These are phyloP conservation scores for Urocolius indicus DNA, from an alignment of 2,113 vertebrate genomes.

Conservation along the genomic window DNA sequence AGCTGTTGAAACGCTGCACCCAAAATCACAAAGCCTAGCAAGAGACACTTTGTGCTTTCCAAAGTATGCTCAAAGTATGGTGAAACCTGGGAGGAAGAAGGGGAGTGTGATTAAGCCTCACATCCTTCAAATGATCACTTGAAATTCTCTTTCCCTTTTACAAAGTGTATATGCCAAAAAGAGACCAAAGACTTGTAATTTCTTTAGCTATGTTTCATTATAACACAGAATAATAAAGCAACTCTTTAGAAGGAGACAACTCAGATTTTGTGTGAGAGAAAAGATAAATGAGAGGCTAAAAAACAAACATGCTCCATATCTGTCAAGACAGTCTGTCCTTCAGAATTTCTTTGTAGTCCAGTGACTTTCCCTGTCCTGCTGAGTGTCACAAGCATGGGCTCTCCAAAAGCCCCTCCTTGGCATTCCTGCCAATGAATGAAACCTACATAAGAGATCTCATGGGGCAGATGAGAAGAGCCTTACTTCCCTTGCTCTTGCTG, in stretches of 20 bases:
- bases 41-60: neutral
- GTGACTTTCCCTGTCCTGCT: neutral
- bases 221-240: neutral
- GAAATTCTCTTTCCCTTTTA: neutral
- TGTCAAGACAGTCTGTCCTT: neutral
- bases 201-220: neutral
- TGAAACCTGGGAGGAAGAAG: neutral
- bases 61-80: neutral
- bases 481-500: neutral
- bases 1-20: neutral
- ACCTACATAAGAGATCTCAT: neutral
- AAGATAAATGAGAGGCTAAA: neutral
- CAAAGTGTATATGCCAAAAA: neutral
- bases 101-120: neutral
- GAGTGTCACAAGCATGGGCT: neutral
- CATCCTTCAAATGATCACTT: neutral
- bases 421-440: neutral
- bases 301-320: accelerated
- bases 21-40: neutral
- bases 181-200: neutral
- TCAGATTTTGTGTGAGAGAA: neutral
- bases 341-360: neutral
- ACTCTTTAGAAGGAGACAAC: neutral
- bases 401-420: neutral
- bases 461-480: neutral